These are phyloP conservation scores for Stegostoma tigrinum DNA, from an alignment of 2,113 vertebrate genomes.

Conservation along the genomic window DNA sequence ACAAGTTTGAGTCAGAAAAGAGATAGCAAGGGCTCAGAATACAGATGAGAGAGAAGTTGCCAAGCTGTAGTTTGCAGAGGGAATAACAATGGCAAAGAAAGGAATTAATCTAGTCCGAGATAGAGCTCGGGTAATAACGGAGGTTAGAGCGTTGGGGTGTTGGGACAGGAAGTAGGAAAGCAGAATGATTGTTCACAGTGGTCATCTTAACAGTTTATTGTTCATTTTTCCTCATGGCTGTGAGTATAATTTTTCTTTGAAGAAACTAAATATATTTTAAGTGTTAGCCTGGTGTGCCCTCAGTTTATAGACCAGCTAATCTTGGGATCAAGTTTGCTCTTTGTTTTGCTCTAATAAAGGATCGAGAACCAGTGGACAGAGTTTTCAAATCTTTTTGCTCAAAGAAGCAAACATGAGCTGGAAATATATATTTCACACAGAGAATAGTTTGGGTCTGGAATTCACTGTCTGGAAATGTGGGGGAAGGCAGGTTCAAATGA, in stretches of 20 bases:
- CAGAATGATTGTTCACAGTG: neutral
- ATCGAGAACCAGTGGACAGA: no score
- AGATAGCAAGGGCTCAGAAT: neutral
- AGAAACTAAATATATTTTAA: neutral
- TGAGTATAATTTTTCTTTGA: neutral
- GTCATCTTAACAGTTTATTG: neutral
- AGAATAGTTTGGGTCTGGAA: no score
- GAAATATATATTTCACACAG: no score
- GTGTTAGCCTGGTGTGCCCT: neutral
- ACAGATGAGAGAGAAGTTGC: neutral
- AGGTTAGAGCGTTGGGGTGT: no score
- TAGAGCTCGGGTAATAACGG: neutral
- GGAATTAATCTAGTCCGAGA: neutral
- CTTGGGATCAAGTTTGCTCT: neutral
- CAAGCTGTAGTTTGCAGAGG: neutral
- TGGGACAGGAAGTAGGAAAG: neutral
- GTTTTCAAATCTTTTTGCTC: no score
- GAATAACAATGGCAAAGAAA: neutral
- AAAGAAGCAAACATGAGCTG: no score
- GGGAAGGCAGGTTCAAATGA: no score
- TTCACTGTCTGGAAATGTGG: no score
- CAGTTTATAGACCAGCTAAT: neutral
- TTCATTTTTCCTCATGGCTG: no score
- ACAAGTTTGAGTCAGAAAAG: neutral
- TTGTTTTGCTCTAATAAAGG: neutral